These are phyloP conservation scores for Lobophora halterata DNA, from an alignment of 2,888 invertebrate genomes.

Conservation along the genomic window DNA sequence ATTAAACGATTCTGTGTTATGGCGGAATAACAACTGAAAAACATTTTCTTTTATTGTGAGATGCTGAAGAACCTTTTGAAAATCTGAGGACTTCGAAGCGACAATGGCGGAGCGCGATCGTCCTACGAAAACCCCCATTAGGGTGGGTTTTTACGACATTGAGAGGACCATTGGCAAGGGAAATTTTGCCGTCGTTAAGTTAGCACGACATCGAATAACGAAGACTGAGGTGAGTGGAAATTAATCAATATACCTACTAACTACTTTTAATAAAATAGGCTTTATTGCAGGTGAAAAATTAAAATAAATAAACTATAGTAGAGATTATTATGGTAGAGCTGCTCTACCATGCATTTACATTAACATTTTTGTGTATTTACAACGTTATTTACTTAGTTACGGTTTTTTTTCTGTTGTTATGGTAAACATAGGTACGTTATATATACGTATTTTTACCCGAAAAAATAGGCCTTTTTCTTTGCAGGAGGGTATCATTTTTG, in stretches of 20 bases:
- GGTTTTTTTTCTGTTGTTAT: no score
- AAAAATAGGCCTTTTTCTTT: no score
- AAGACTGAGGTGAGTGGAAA: constrained; percentile 94
- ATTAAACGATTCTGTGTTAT: constrained; percentile 48
- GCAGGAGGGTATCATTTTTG: no score
- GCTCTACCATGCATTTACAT: no score
- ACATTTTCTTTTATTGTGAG: constrained; percentile 38
- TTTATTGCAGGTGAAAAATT: neutral
- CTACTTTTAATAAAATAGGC: no score
- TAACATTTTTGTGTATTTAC: no score
- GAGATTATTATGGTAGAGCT: no score
- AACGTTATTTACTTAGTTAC: no score
- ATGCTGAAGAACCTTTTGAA: constrained; percentile 48
- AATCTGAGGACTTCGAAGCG: constrained; percentile 57
- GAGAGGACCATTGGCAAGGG: constrained; percentile 99
- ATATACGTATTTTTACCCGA: no score
- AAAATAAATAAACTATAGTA: constrained; percentile 1
- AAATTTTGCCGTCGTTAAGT: constrained; percentile 99
- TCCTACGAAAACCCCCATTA: constrained; percentile 85
- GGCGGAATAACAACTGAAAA: constrained; percentile 43
- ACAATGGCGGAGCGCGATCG: constrained; percentile 81
- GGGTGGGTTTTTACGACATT: constrained; percentile 98
- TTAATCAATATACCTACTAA: constrained; percentile 17
- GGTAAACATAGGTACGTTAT: no score
- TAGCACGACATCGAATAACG: constrained; percentile 98